These are phyloP conservation scores for Lepidurus apus DNA, from an alignment of 1,140 invertebrate species.

Conservation along the genomic window DNA sequence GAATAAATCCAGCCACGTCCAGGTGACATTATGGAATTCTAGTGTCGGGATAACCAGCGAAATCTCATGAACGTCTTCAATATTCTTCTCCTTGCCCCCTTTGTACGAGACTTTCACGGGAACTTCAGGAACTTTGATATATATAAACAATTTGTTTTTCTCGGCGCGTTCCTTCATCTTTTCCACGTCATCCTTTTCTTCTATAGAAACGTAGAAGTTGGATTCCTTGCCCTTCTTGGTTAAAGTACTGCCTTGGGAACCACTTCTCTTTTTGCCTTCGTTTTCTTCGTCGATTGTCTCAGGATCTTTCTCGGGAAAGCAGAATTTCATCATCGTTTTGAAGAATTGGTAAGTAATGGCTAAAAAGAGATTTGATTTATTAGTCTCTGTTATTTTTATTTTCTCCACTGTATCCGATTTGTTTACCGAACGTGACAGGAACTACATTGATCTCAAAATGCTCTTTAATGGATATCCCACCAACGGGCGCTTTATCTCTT, in stretches of 20 bases:
- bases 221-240: conserved; percentile 60
- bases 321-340: conserved; percentile 95
- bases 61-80: conserved; percentile 91
- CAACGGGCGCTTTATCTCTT: conserved; percentile 83
- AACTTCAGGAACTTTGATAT: conserved; percentile 97
- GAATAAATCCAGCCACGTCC: conserved; percentile 98
- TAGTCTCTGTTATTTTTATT: neutral
- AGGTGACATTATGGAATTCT: conserved; percentile 98
- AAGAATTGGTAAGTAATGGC: conserved; percentile 94
- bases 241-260: conserved; percentile 26
- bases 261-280: conserved; percentile 36
- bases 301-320: conserved; percentile 93
- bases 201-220: conserved; percentile 80
- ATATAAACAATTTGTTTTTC: conserved; percentile 97
- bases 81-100: conserved; percentile 97
- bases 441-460: conserved; percentile 96
- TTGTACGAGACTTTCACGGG: conserved; percentile 93
- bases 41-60: conserved; percentile 88
- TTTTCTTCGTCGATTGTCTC: conserved; percentile 69
- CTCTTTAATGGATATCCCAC: conserved; percentile 96
- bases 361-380: conserved; percentile 43
- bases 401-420: neutral
- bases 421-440: conserved; percentile 77
- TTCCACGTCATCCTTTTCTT: conserved; percentile 87
- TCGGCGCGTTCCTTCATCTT: conserved; percentile 98